Base-by-base conservation (phyloP, 2,888 invertebrate species). In the Escarpia spicata region DNA sequence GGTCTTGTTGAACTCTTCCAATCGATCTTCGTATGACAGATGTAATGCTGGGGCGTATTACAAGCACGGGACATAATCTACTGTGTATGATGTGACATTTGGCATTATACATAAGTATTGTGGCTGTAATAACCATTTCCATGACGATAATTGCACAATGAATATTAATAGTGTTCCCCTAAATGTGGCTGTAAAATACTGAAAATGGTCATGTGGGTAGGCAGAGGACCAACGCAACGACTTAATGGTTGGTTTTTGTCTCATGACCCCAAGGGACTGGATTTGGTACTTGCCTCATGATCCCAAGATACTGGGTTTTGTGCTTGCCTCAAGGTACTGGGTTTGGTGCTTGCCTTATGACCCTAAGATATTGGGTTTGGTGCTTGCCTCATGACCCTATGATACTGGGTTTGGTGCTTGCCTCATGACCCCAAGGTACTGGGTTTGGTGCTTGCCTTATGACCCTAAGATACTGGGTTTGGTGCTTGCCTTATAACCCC, bases 131-230 rank as follows among this genome's bases (percentile, higher is more conserved):
- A 75, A 75, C 75, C 26, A 75, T 75, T 75, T 75, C 26, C 75
- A 26, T 75, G n/a, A 75, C 26, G 75, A 75, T 75, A n/a, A 75
- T 75, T 75, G 75, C 75, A 75, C 75, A 75, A 75, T 75, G 75
- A 75, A 75, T 75, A 75, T n/a, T 75, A 75, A 75, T 75, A 75
- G 19, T 4, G 26, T 15, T 75, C 26, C n/a, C 75, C 26, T 75
- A 26, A 4, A 75, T 75, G 75, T 75, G 75, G 75, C 75, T 75
- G 26, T 75, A 75, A 75, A 75, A 75, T 19, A 6, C 19, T 26
- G 75, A 75, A 75, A 75, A 75, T 75, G 75, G 26, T 26, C 19
- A 6, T 75, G 75, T 26, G 75, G 26, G n/a, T 26, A 75, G 75
- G 26, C 75, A 2, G 6, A 15, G 26, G 75, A 75, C 75, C n/a